A percentile compares a stretch with the other conserved stretches of the same genome.
Conservation (phyloP, 1,140 invertebrate species). For the Microplitis mediator region DNA sequence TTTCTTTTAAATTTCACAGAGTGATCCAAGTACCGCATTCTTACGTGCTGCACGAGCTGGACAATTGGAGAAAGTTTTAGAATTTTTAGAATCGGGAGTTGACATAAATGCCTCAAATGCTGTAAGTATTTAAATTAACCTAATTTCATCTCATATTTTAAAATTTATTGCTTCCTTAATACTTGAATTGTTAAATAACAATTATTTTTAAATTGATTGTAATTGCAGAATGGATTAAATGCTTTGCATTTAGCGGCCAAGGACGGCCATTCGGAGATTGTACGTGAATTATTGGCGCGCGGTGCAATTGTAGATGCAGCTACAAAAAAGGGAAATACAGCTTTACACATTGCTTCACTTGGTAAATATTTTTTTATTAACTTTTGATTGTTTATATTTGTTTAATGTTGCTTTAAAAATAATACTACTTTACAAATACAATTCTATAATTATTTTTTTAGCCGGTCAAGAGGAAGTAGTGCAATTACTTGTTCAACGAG, state of each 20-base stretch:
- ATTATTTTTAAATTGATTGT: slow-evolving; percentile 16
- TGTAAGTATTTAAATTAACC: slow-evolving; percentile 68
- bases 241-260: slow-evolving; percentile 97
- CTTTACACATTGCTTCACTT: slow-evolving; percentile 98
- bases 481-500: slow-evolving; percentile 83
- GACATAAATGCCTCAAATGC: slow-evolving; percentile 99
- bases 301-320: slow-evolving; percentile 94
- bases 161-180: too few species aligned
- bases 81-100: slow-evolving; percentile 89
- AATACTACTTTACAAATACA: not conserved
- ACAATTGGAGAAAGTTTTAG: slow-evolving; percentile 93
- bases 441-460: slow-evolving; percentile 46
- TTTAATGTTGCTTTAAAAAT: not conserved
- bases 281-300: slow-evolving; percentile 86
- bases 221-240: slow-evolving; percentile 90
- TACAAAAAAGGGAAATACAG: slow-evolving; percentile 99
- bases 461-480: slow-evolving; percentile 96
- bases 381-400: not conserved
- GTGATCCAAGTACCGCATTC: slow-evolving; percentile 83
- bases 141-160: not conserved
- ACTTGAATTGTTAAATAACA: not conserved
- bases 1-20: slow-evolving; percentile 67
- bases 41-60: slow-evolving; percentile 94
- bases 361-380: slow-evolving; percentile 61
- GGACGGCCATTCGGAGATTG: slow-evolving; percentile 95